Evolutionary conservation across 2,888 invertebrate species (phyloP).

Genomic region (Drosophila pseudotakahashii): DNA sequence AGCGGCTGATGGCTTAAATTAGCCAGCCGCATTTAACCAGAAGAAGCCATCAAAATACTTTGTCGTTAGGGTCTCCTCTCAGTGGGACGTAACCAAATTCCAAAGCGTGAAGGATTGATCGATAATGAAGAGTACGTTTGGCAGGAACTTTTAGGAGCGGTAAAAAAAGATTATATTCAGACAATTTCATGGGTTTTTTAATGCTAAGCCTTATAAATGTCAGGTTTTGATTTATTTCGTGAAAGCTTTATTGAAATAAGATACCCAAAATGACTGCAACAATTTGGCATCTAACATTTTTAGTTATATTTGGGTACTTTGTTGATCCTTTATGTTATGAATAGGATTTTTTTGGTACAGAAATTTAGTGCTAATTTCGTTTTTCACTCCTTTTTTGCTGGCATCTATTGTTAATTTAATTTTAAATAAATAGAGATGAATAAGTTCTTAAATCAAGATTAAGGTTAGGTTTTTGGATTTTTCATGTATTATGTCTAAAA

Average conservation of each 20-base stretch:
- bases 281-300: not conserved
- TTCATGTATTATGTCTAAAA: too few species aligned
- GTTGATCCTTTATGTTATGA: not conserved
- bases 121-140: not conserved
- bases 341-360: too few species aligned
- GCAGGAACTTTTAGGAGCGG: constrained; percentile 2
- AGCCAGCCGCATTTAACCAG: constrained; percentile 27
- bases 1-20: constrained; percentile 44
- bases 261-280: not conserved
- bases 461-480: too few species aligned
- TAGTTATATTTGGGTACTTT: not conserved
- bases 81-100: constrained; percentile 23
- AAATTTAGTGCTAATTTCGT: too few species aligned
- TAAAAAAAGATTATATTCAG: constrained; percentile 4
- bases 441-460: too few species aligned
- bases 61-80: constrained; percentile 18
- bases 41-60: constrained; percentile 41
- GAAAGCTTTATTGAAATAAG: not conserved
- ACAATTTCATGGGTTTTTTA: constrained; percentile 1
- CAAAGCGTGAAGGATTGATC: constrained; percentile 19
- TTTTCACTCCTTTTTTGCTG: too few species aligned
- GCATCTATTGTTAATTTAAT: too few species aligned
- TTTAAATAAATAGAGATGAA: too few species aligned
- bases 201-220: not conserved
- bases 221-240: constrained; percentile 21